These are phyloP conservation scores for Mastacembelus armatus DNA, from an alignment of 2,797 vertebrate genomes.

Conservation along the genomic window DNA sequence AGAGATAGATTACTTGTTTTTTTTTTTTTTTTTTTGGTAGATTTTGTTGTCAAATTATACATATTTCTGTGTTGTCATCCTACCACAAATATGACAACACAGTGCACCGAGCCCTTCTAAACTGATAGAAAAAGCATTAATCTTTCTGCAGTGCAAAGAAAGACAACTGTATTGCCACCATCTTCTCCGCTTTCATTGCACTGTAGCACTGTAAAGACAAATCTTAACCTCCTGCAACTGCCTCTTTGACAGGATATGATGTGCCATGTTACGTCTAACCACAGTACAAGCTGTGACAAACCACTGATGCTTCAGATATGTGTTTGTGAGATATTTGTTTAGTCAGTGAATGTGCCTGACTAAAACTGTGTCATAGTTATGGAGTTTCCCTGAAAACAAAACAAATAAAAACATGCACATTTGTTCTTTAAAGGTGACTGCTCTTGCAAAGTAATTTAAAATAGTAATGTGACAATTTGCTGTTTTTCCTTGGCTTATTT, in stretches of 20 bases:
- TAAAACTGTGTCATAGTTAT: not conserved
- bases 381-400: constrained; percentile 26
- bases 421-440: too few relatives aligned
- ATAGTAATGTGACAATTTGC: not conserved
- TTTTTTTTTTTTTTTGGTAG: not conserved
- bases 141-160: constrained; percentile 39
- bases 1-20: not conserved
- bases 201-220: constrained; percentile 13
- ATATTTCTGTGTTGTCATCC: not conserved
- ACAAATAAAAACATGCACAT: not conserved
- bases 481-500: too few relatives aligned
- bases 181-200: constrained; percentile 19
- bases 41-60: not conserved
- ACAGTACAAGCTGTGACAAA: constrained; percentile 36
- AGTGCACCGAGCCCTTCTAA: not conserved
- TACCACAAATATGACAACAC: not conserved
- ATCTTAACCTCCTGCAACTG: constrained; percentile 18
- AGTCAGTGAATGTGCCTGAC: not conserved
- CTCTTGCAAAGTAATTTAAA: not conserved
- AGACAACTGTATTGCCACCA: constrained; percentile 34
- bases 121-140: constrained; percentile 11
- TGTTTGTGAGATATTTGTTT: constrained; percentile 10
- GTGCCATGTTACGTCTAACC: constrained; percentile 19
- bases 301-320: constrained; percentile 3
- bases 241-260: constrained; percentile 43